A percentile compares a stretch with the other conserved stretches of the same genome.
Evolutionary conservation across 2,888 invertebrate genomes (phyloP).

Genomic region (Prenolepis imparis): DNA sequence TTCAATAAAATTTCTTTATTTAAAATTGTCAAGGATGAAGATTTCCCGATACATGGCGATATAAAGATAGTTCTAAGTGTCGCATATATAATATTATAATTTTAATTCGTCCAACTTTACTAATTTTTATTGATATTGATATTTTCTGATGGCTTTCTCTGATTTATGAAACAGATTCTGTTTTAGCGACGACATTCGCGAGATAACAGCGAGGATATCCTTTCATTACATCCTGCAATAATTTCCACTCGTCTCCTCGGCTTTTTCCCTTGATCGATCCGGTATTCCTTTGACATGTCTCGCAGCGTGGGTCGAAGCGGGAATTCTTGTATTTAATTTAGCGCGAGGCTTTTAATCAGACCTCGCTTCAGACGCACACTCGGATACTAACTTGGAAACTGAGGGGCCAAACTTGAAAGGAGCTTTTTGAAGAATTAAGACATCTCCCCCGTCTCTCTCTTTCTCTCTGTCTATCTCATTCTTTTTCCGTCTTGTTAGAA

Average conservation of each 20-base stretch:
- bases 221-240: slow-evolving; percentile 47
- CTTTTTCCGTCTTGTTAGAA: slow-evolving; percentile 21
- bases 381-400: slow-evolving; percentile 54
- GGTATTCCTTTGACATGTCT: slow-evolving; percentile 51
- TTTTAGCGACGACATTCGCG: slow-evolving; percentile 22
- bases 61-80: background rate
- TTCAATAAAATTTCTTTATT: slow-evolving; percentile 26
- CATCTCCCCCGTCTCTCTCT: background rate
- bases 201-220: slow-evolving; percentile 29
- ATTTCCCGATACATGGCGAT: background rate
- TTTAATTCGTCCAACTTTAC: background rate
- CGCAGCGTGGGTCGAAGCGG: slow-evolving; percentile 30
- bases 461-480: background rate
- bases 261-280: slow-evolving; percentile 60
- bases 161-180: slow-evolving; percentile 25
- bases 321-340: slow-evolving; percentile 79
- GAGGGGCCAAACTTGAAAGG: slow-evolving; percentile 66
- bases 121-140: background rate
- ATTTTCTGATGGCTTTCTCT: background rate
- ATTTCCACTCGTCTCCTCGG: slow-evolving; percentile 39
- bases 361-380: slow-evolving; percentile 73
- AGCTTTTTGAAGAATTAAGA: slow-evolving; percentile 73
- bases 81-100: background rate
- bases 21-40: background rate
- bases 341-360: slow-evolving; percentile 78